Percentiles rank a stretch among this genome's conserved stretches.
These are phyloP conservation scores for Dinocampus coccinellae DNA, from an alignment of 2,888 invertebrate genomes.

Conservation along the genomic window DNA sequence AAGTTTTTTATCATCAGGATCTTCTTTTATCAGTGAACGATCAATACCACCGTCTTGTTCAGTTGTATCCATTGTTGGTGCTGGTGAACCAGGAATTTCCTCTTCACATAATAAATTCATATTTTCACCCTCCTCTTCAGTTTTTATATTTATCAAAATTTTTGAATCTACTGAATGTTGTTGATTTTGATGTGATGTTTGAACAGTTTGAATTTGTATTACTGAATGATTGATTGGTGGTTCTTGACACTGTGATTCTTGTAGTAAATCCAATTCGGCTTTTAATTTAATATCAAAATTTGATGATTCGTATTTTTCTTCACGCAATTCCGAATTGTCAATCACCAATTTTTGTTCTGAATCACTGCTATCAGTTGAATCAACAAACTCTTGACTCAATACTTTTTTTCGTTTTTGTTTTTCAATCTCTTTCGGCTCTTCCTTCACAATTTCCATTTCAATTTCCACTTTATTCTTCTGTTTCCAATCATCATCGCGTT, in stretches of 20 bases:
- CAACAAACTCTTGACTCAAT: constrained; percentile 70
- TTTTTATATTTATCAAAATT: constrained; percentile 45
- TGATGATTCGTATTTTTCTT: constrained; percentile 39
- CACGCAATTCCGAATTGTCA: constrained; percentile 59
- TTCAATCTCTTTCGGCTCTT: constrained; percentile 54
- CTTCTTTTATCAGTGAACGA: constrained; percentile 68
- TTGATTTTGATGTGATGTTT: constrained; percentile 62
- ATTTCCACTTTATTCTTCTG: constrained; percentile 45
- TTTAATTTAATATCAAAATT: constrained; percentile 57
- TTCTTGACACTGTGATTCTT: constrained; percentile 40
- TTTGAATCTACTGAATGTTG: constrained; percentile 36
- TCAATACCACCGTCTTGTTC: constrained; percentile 54
- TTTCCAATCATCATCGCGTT: constrained; percentile 48
- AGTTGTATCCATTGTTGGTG: constrained; percentile 73
- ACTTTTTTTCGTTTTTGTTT: constrained; percentile 61
- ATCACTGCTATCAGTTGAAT: constrained; percentile 76
- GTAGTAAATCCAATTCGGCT: constrained; percentile 53
- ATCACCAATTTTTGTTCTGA: constrained; percentile 76
- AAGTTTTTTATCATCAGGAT: constrained; percentile 66
- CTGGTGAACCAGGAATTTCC: constrained; percentile 91
- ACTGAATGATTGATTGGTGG: background rate
- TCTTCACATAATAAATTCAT: constrained; percentile 86
- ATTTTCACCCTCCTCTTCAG: constrained; percentile 75
- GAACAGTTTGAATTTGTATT: constrained; percentile 23
- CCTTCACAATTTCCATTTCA: constrained; percentile 51